Percentiles rank a stretch among this genome's conserved stretches.
Conservation (phyloP, 2,113 vertebrate species). For the Dissostichus mawsoni region DNA sequence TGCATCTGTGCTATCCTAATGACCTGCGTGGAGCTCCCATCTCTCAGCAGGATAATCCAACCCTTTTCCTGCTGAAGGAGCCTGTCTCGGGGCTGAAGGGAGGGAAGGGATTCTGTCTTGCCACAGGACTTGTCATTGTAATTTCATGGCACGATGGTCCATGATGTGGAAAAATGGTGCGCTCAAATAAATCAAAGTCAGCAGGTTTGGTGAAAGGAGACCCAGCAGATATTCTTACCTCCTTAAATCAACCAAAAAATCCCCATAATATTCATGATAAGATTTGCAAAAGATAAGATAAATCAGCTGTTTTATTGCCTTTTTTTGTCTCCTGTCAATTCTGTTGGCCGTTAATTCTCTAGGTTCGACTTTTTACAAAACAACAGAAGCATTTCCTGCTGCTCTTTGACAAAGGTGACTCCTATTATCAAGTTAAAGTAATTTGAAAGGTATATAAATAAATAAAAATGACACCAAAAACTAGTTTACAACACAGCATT, state of each 20-base stretch:
- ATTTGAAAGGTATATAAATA: too few relatives aligned
- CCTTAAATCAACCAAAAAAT: background rate
- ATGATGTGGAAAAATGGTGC: constrained; percentile 30
- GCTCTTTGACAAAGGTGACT: constrained; percentile 28
- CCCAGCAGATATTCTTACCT: constrained; percentile 1
- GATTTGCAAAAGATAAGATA: background rate
- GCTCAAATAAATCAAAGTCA: constrained; percentile 49
- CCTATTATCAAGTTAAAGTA: constrained; percentile 3
- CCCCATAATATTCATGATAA: background rate
- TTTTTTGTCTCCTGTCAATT: background rate
- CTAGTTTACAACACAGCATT: constrained; percentile 1
- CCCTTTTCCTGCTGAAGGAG: constrained; percentile 2
- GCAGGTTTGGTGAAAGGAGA: constrained; percentile 6
- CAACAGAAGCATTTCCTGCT: constrained; percentile 11
- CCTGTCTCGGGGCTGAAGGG: constrained; percentile 2
- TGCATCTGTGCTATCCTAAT: constrained; percentile 20
- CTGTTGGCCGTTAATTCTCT: too few relatives aligned
- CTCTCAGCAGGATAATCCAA: constrained; percentile 21
- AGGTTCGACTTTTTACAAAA: background rate
- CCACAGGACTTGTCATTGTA: constrained; percentile 37
- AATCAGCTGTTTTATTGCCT: background rate
- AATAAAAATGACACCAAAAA: background rate
- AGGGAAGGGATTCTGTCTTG: constrained; percentile 4
- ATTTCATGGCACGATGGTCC: constrained; percentile 67
- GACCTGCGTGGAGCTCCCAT: background rate